Base-by-base conservation (phyloP, 2,888 invertebrate genomes). In the Vannuccia rotundouncinata region DNA sequence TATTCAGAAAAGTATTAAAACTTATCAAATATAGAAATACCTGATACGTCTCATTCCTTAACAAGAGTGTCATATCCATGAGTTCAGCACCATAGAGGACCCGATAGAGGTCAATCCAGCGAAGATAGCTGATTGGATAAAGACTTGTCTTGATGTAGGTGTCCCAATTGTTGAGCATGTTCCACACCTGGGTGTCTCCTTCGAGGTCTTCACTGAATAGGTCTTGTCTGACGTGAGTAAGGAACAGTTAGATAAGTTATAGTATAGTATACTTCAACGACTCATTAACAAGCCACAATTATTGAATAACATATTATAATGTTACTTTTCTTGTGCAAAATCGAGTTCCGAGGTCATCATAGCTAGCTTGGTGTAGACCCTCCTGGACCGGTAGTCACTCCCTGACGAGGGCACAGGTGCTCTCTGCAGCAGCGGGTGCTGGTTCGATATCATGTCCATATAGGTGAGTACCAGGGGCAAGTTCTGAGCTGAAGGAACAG, bases 371-470 rank as follows among this genome's bases (percentile, higher is more conserved):
- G 45, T 45, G 45, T 45, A 45, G 45, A 45, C 45, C 45, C 45
- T 45, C 17, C 45, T 5, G 45, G 17, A 17, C 17, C 45, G 45
- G 17, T 45, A 10, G 45, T 45, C 45, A 45, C 45, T 17, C 5
- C 28, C n/a, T 22, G 25, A 13, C 29, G 74, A 31, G 27, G 60
- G 28, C 29, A 13, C 74, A 17, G 25, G 13, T 5, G 25, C 10
- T 27, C 28, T 27, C 74, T 73, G 74, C 74, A 73, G 25, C 74
- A n/a, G 74, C 66, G n/a, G 79, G 79, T n/a, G 79, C 66, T 45
- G 45, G 17, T 45, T 45, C 45, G 10, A 5, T 17, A 45, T 17
- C 45, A 45, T 45, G 45, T 45, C 45, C 45, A 45, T 45, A 17
- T 45, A 45, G 45, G 45, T 45, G 45, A 45, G 45, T 10, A 45